phyloP scores from a whole-genome alignment of 2,113 vertebrate genomes.

The Mus musculus region GRCm39 chr1:187415001-187415500 shows the following conservation, averaged over 20 bases:
- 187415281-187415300: not conserved
- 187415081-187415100: not conserved
- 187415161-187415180: not conserved
- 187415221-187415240: not conserved
- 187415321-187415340: not conserved
- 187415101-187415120: too few relatives aligned
- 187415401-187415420: not conserved
- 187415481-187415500: not conserved
- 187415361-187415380: not conserved
- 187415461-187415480: not conserved
- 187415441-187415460: not conserved
- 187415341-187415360: not conserved
- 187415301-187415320: not conserved
- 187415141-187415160: not conserved
- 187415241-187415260: too few relatives aligned
- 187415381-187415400: not conserved
- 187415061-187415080: not conserved
- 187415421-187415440: slow-evolving; percentile 2
- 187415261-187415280: not conserved
- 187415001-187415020: not conserved
- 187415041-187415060: not conserved
- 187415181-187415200: not conserved
- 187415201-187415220: not conserved
- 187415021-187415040: not conserved
- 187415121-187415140: not conserved